Evolutionary conservation across 2,888 invertebrate species (phyloP).

Genomic region (Capitulum mitella): DNA sequence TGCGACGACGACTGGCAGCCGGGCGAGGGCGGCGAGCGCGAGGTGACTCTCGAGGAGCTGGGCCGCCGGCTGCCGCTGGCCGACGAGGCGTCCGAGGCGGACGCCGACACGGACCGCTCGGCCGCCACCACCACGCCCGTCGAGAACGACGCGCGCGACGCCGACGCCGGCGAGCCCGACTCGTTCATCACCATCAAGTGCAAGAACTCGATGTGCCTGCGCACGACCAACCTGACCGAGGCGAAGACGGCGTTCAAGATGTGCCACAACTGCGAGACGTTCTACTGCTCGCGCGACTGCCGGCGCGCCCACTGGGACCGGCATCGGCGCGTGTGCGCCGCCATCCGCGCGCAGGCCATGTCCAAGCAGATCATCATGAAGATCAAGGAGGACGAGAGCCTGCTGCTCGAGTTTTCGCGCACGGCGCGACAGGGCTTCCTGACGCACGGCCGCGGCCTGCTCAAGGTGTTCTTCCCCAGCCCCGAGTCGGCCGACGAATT

Average conservation of each 20-base stretch:
- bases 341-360: conserved; percentile 79
- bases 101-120: conserved; percentile 42
- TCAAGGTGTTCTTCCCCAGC: conserved; percentile 81
- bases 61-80: conserved; percentile 35
- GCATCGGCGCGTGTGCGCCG: conserved; percentile 81
- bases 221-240: conserved; percentile 61
- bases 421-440: conserved; percentile 76
- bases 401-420: conserved; percentile 61
- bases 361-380: conserved; percentile 58
- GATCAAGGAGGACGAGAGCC: conserved; percentile 45
- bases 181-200: conserved; percentile 54
- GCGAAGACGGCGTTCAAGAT: conserved; percentile 79
- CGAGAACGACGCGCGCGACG: conserved; percentile 40
- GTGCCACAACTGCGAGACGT: conserved; percentile 90
- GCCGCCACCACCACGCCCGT: conserved; percentile 26
- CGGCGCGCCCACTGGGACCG: conserved; percentile 87
- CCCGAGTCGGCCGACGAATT: conserved; percentile 79
- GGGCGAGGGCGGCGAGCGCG: conserved; percentile 29
- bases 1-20: conserved; percentile 14
- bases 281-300: conserved; percentile 88
- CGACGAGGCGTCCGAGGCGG: conserved; percentile 46
- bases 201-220: conserved; percentile 71
- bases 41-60: conserved; percentile 40
- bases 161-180: conserved; percentile 44
- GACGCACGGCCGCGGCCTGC: conserved; percentile 78